Evolutionary conservation across 2,113 vertebrate genomes (phyloP), one percentile per base, ranked within the genome.

Genomic region (Cyprinodon variegatus): DNA sequence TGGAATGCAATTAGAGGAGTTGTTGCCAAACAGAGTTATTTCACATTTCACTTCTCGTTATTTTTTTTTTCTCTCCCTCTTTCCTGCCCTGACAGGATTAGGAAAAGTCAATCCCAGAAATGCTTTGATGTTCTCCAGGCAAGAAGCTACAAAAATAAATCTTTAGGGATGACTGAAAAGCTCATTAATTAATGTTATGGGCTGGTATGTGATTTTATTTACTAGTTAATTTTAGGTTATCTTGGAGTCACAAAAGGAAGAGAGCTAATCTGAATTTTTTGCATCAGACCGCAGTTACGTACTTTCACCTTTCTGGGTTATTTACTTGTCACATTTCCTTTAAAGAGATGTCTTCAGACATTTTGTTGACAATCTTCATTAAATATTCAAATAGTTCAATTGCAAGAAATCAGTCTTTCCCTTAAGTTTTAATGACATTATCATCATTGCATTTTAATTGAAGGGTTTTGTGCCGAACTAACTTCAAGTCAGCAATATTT

Each of bases 361-460:
- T 60, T 61, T 22, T 79, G 77, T 64, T 65, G 86, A 90, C 88
- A 89, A 87, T 91, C 86, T 67, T 61, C 45, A 70, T 78, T 43
- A 71, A 76, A 9, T 62, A 63, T 61, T 77, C 62, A 22, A 13
- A 59, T n/a, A 46, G 40, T 38, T 68, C 4, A 13, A n/a, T 65
- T 64, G 37, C 11, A 14, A 62, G 0, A 60, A 14, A 17, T 15
- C 61, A 61, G 48, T 62, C 3, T 36, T 66, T 40, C 69, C 64
- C n/a, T 40, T 72, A 70, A 11, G 71, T 83, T 89, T 83, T 37
- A 85, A 84, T 73, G 77, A 82, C 72, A 78, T 88, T 82, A 87
- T 90, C 84, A 91, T 89, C 91, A 87, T 92, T 86, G 68, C 77
- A 70, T 79, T 77, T 72, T 64, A 75, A 73, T 79, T 69, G 79